These are phyloP conservation scores for Meteorus cinctellus DNA, from an alignment of 2,888 invertebrate genomes.

Conservation along the genomic window DNA sequence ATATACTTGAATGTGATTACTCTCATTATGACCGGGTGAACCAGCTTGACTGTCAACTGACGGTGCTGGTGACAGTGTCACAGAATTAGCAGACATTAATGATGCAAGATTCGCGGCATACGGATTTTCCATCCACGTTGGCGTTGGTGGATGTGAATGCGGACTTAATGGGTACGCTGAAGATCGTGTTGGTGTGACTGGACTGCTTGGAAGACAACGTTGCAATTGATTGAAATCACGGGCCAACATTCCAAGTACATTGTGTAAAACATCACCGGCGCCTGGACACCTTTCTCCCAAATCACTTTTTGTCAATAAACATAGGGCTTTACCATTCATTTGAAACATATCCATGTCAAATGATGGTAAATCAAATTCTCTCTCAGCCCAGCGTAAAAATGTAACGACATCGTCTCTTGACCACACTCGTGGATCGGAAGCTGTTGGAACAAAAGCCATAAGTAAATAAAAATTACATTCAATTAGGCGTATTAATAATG, in stretches of 20 bases:
- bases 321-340: conserved; percentile 97
- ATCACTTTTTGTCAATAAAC: conserved; percentile 91
- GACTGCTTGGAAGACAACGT: conserved; percentile 86
- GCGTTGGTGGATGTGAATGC: conserved; percentile 87
- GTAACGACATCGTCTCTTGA: conserved; percentile 90
- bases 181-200: conserved; percentile 85
- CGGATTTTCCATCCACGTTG: conserved; percentile 79
- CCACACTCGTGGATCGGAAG: conserved; percentile 93
- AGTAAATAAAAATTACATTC: not conserved
- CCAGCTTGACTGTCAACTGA: conserved; percentile 91
- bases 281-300: conserved; percentile 93
- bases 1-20: conserved; percentile 66
- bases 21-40: conserved; percentile 85
- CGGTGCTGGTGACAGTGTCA: conserved; percentile 92
- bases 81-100: conserved; percentile 87
- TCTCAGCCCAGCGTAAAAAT: conserved; percentile 93
- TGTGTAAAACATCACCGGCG: conserved; percentile 94
- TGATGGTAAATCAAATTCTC: conserved; percentile 92
- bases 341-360: conserved; percentile 95
- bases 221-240: conserved; percentile 87
- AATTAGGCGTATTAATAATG: no score
- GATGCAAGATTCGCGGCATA: conserved; percentile 80
- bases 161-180: conserved; percentile 86
- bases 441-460: conserved; percentile 67
- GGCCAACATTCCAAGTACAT: conserved; percentile 91